Evolutionary conservation across 2,888 invertebrate species (phyloP), one percentile per base, ranked within the genome.

Genomic region (Drosophila limbata): DNA sequence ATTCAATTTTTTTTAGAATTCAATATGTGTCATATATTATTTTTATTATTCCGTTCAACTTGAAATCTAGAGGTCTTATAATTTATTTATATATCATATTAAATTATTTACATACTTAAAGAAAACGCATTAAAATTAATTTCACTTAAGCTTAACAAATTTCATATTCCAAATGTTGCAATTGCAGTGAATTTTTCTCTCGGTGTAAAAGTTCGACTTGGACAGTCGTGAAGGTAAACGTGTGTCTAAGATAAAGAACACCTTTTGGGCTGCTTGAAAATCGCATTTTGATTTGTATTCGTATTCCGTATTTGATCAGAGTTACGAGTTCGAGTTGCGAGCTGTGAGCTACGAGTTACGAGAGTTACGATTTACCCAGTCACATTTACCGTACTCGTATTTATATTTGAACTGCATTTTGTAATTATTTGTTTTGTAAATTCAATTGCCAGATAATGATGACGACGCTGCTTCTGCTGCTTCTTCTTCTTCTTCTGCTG

Each of bases 221-320:
- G 37, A 33, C 51, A 42, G 40, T 39, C 48, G 39, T 31, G 37
- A 76, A 84, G 65, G 82, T 84, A 82, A 85, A 82, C 73, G 73
- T 79, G 70, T 56, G 61, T 61, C 17, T 28, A 37, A 73, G 84
- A 84, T 88, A 88, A 88, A 88, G 80, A 67, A 39, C 55, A 66
- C 79, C 64, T 70, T 77, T 79, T 73, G 44, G 81, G 77, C 84
- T 79, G 81, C 77, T 69, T 84, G 87, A 85, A 85, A 85, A 85
- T 88, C 84, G 85, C 81, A 85, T 88, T 92, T 92, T 92, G 92
- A 92, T 92, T 92, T 90, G 81, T 90, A 81, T 90, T 91, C 90
- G 47, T 37, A 57, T 55, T 63, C 48, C 85, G 77, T 90, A 84
- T 91, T 91, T 91, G 90, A 73, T 90, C 83, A 80, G 84, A 79